phyloP scores from a whole-genome alignment of 2,113 vertebrate species.

The Himantopus leucocephalus region DNA sequence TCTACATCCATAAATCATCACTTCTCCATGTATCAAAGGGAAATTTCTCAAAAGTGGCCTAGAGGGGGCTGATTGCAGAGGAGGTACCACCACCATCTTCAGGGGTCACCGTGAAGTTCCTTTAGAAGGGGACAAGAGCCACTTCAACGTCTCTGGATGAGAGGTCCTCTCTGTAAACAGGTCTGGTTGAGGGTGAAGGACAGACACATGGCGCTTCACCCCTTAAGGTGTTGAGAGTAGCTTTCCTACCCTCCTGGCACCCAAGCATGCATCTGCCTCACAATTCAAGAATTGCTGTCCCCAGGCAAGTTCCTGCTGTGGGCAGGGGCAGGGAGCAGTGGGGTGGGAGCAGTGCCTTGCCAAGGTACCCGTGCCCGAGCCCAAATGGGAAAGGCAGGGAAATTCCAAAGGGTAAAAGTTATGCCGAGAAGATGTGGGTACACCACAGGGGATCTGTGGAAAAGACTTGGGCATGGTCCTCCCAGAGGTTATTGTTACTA shows the following conservation, averaged over 20 bases:
- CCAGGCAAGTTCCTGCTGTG: background rate
- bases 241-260: background rate
- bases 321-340: background rate
- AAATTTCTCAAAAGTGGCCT: background rate
- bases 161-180: background rate
- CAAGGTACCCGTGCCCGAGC: background rate
- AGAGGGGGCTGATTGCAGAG: background rate
- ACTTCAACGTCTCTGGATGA: background rate
- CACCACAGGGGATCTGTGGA: background rate
- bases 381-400: background rate
- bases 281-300: background rate
- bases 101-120: fast-evolving
- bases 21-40: background rate
- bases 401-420: background rate
- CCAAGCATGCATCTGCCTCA: background rate
- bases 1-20: background rate
- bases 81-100: background rate
- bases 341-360: background rate
- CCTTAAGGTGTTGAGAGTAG: background rate
- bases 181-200: background rate
- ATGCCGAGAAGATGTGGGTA: background rate
- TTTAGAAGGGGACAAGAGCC: background rate
- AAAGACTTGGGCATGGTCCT: background rate
- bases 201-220: background rate
- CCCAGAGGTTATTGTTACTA: background rate